Conservation (phyloP, 2,797 vertebrate species). For the Epinephelus malabaricus region DNA sequence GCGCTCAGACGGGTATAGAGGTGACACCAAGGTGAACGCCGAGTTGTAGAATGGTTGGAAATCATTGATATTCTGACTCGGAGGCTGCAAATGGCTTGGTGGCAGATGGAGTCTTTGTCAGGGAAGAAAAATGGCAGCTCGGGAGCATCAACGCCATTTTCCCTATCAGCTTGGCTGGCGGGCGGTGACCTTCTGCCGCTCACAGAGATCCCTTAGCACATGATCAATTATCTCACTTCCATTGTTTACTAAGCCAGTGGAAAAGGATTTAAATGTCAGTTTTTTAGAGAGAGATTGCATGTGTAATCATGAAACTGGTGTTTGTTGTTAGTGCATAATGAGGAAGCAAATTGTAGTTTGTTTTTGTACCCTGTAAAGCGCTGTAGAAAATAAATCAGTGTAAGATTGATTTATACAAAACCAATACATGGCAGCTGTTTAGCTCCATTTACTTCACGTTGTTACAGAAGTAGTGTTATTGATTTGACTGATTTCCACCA, state of each 20-base stretch:
- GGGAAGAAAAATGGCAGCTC: slow-evolving; percentile 95
- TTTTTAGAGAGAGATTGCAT: slow-evolving; percentile 47
- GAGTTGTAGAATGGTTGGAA: slow-evolving; percentile 90
- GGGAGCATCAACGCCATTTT: slow-evolving; percentile 87
- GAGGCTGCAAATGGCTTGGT: slow-evolving; percentile 93
- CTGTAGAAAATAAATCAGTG: slow-evolving; percentile 1
- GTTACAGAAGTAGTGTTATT: slow-evolving; percentile 19
- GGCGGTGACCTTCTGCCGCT: slow-evolving; percentile 91
- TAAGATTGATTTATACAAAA: not conserved
- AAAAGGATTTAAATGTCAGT: slow-evolving; percentile 67
- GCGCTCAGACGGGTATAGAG: slow-evolving; percentile 86
- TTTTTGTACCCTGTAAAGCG: slow-evolving; percentile 10
- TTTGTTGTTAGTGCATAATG: slow-evolving; percentile 35
- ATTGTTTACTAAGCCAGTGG: slow-evolving; percentile 80
- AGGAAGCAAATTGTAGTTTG: slow-evolving; percentile 25
- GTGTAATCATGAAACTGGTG: slow-evolving; percentile 33
- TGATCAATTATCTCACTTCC: slow-evolving; percentile 87
- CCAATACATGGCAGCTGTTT: slow-evolving; percentile 25
- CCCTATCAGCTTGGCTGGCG: slow-evolving; percentile 86
- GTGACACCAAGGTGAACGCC: slow-evolving; percentile 95
- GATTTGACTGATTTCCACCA: slow-evolving; percentile 20
- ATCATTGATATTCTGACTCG: slow-evolving; percentile 98
- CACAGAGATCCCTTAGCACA: slow-evolving; percentile 79
- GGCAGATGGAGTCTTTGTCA: slow-evolving; percentile 99
- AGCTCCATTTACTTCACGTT: slow-evolving; percentile 29